Percentiles rank a stretch among this genome's conserved stretches.
Evolutionary conservation across 2,113 vertebrate species (phyloP).

Genomic region (Scophthalmus maximus): DNA sequence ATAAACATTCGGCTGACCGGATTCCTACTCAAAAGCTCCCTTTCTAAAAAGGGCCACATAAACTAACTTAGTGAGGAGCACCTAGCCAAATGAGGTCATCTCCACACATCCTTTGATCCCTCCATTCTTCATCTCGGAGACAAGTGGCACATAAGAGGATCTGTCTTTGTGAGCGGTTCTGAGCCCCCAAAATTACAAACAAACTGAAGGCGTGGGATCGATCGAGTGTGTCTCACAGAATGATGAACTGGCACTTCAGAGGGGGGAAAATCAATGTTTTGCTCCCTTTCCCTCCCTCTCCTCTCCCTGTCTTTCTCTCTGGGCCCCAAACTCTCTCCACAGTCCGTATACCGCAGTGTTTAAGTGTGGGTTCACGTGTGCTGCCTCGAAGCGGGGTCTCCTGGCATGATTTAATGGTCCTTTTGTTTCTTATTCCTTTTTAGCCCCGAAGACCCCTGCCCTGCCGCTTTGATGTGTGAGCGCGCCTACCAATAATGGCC

Average conservation of each 20-base stretch:
- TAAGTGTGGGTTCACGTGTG: slow-evolving; percentile 36
- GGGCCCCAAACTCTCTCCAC: slow-evolving; percentile 51
- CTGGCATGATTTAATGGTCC: slow-evolving; percentile 70
- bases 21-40: background rate
- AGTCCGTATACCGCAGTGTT: slow-evolving; percentile 40
- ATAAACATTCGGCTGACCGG: background rate
- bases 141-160: slow-evolving; percentile 61
- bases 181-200: slow-evolving; percentile 85
- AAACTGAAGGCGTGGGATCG: slow-evolving; percentile 82
- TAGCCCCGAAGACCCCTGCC: slow-evolving; percentile 73
- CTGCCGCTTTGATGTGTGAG: slow-evolving; percentile 79
- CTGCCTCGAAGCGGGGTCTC: slow-evolving; percentile 26
- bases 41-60: slow-evolving; percentile 29
- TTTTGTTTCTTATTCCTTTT: slow-evolving; percentile 74
- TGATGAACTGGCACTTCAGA: slow-evolving; percentile 85
- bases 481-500: slow-evolving; percentile 73
- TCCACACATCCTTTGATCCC: slow-evolving; percentile 69
- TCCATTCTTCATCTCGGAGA: slow-evolving; percentile 67
- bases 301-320: slow-evolving; percentile 39
- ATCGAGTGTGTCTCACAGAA: slow-evolving; percentile 81
- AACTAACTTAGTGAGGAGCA: slow-evolving; percentile 24
- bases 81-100: slow-evolving; percentile 72
- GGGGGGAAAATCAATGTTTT: slow-evolving; percentile 80
- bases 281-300: slow-evolving; percentile 38
- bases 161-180: slow-evolving; percentile 78